phyloP scores from a whole-genome alignment of 2,888 invertebrate genomes.

The Mimas tiliae region DNA sequence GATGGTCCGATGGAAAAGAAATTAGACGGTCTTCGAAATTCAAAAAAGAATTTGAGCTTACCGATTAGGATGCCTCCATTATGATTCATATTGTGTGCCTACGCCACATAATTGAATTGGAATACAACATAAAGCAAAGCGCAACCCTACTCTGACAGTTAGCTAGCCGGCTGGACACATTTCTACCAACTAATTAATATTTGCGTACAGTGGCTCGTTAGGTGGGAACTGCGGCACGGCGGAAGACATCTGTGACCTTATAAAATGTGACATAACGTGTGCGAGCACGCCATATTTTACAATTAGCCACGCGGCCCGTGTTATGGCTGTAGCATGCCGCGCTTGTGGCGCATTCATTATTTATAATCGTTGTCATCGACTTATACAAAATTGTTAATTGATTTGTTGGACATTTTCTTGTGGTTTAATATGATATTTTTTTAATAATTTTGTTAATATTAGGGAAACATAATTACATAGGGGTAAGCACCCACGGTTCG shows the following conservation, averaged over 20 bases:
- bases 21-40: neutral
- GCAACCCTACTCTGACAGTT: conserved; percentile 11
- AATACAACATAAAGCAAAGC: neutral
- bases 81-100: neutral
- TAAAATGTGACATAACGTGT: conserved; percentile 24
- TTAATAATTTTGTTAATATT: too few relatives aligned
- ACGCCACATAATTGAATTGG: neutral
- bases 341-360: conserved; percentile 14
- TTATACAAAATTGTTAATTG: conserved; percentile 3
- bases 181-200: conserved; percentile 27
- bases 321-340: conserved; percentile 10
- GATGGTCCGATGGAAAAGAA: neutral
- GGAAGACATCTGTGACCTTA: conserved; percentile 28
- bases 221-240: conserved; percentile 12
- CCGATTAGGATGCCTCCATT: neutral
- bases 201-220: conserved; percentile 23
- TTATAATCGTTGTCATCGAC: conserved; percentile 15
- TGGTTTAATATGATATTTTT: too few relatives aligned
- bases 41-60: neutral
- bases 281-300: conserved; percentile 21
- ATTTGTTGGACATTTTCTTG: neutral
- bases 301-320: conserved; percentile 14
- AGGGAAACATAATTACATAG: too few relatives aligned
- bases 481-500: too few relatives aligned
- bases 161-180: conserved; percentile 21